phyloP scores from a whole-genome alignment of 1,140 invertebrate species.

The Tetramorium simillimum region DNA sequence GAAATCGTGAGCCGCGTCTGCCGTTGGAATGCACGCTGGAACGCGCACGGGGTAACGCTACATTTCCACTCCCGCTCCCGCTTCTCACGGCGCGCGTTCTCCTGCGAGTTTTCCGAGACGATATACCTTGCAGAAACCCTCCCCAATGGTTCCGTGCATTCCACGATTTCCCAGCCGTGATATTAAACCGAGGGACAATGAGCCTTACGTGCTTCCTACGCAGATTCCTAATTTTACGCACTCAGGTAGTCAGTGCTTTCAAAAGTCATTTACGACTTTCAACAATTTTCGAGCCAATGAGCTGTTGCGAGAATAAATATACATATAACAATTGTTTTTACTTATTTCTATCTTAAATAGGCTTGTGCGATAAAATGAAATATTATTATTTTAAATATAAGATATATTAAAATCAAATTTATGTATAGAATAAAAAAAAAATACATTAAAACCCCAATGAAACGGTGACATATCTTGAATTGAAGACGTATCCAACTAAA shows the following conservation, averaged over 20 bases:
- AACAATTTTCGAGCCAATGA: background rate
- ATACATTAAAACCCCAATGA: background rate
- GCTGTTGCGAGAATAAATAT: background rate
- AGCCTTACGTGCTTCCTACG: background rate
- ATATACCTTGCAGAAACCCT: slow-evolving; percentile 5
- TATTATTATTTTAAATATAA: slow-evolving; percentile 2
- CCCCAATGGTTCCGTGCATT: slow-evolving; percentile 26
- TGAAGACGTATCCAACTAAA: background rate
- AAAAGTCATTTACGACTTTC: background rate
- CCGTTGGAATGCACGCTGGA: slow-evolving; percentile 53
- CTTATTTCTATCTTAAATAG: background rate
- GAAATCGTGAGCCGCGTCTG: slow-evolving; percentile 64
- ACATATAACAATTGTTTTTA: background rate
- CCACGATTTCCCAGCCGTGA: slow-evolving; percentile 1
- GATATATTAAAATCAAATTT: background rate
- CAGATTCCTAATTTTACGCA: slow-evolving; percentile 11
- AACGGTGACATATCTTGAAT: background rate
- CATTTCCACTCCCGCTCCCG: slow-evolving; percentile 12
- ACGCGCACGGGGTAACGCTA: slow-evolving; percentile 13
- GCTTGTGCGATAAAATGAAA: background rate
- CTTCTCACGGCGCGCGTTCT: background rate
- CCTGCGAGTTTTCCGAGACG: slow-evolving; percentile 27
- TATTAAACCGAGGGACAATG: slow-evolving; percentile 44
- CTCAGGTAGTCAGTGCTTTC: background rate
- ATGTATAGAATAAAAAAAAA: background rate